These are phyloP conservation scores for Nowickia ferox DNA, from an alignment of 2,888 invertebrate genomes.

Conservation along the genomic window DNA sequence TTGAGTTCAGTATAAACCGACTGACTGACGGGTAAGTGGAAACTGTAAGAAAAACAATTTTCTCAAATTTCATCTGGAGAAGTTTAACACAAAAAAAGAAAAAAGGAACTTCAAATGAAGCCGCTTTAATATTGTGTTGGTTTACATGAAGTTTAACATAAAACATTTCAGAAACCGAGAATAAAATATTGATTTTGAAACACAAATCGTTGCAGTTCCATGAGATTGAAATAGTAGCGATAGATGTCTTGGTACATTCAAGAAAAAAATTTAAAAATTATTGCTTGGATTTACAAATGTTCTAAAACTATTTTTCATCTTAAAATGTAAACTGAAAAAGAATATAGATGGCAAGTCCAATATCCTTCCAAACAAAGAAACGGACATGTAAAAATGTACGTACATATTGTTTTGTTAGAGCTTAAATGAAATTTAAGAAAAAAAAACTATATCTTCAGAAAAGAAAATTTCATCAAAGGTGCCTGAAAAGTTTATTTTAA, in stretches of 20 bases:
- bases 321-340: too few species aligned
- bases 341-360: too few species aligned
- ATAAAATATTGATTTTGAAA: background rate
- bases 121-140: conserved; percentile 40
- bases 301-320: too few species aligned
- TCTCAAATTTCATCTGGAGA: conserved; percentile 73
- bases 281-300: too few species aligned
- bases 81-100: conserved; percentile 60
- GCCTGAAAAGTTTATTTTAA: too few species aligned
- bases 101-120: conserved; percentile 64
- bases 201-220: background rate
- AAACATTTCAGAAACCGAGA: background rate
- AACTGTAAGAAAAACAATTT: conserved; percentile 70
- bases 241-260: background rate
- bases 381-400: too few species aligned
- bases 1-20: background rate
- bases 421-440: too few species aligned
- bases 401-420: too few species aligned
- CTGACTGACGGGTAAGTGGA: conserved; percentile 13
- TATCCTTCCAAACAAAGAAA: too few species aligned
- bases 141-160: conserved; percentile 1
- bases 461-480: too few species aligned
- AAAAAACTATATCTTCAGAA: too few species aligned
- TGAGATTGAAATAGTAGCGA: background rate
- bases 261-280: background rate